These are phyloP conservation scores for Matsumurasca onukii DNA, from an alignment of 1,140 invertebrate genomes.

Conservation along the genomic window DNA sequence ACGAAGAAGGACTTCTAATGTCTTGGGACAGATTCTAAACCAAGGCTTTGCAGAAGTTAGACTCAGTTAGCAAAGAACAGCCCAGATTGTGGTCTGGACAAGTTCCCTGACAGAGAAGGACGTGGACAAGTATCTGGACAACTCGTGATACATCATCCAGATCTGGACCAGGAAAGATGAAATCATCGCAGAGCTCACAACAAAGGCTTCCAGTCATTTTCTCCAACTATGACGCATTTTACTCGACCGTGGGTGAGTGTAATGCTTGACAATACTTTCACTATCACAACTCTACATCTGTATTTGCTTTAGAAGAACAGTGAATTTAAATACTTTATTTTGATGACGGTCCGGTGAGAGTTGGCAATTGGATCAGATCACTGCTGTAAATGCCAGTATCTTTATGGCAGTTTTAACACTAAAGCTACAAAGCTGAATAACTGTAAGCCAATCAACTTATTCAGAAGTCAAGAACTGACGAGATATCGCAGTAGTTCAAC, in stretches of 20 bases:
- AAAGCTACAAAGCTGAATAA: no score
- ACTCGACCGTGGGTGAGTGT: conserved; percentile 74
- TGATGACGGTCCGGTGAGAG: no score
- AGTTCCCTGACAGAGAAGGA: conserved; percentile 69
- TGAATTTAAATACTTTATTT: no score
- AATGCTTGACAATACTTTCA: no score
- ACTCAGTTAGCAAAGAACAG: conserved; percentile 18
- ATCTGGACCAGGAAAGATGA: conserved; percentile 69
- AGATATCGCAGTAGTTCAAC: no score
- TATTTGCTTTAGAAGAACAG: no score
- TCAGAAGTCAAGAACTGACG: no score
- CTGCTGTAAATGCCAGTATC: no score
- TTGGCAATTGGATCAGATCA: no score
- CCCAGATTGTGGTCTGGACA: conserved; percentile 69
- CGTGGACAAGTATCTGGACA: conserved; percentile 65
- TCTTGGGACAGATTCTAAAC: conserved; percentile 69
- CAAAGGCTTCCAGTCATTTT: conserved; percentile 73
- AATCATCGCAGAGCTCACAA: conserved; percentile 62
- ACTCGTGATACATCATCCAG: conserved; percentile 73
- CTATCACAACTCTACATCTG: no score
- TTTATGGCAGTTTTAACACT: no score
- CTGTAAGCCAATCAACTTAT: no score
- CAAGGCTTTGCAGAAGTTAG: conserved; percentile 32
- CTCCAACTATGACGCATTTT: conserved; percentile 79
- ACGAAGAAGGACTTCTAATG: conserved; percentile 59